A percentile compares a stretch with the other conserved stretches of the same genome.
phyloP scores from a whole-genome alignment of 2,797 vertebrate genomes.

The Trachops cirrhosus region DNA sequence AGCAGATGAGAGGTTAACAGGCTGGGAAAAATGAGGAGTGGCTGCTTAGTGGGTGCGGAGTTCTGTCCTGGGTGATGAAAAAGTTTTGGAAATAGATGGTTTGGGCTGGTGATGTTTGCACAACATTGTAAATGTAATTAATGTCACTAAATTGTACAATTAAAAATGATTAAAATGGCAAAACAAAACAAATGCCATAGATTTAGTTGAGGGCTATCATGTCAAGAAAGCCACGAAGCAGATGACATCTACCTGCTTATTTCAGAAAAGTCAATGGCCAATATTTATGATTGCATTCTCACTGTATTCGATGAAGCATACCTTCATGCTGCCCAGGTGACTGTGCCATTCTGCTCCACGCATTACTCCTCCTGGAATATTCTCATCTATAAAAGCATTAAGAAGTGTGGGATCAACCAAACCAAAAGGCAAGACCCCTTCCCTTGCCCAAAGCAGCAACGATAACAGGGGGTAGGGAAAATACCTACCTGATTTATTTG shows the following conservation, averaged over 20 bases:
- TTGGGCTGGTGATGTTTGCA: not conserved
- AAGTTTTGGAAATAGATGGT: not conserved
- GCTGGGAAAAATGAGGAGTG: not conserved
- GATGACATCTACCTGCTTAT: not conserved
- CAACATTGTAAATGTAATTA: not conserved
- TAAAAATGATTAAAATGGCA: slow-evolving; percentile 13
- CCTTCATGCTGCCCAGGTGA: slow-evolving; percentile 99
- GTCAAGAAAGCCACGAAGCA: slow-evolving; percentile 1
- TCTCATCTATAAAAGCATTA: slow-evolving; percentile 84
- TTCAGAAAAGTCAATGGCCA: not conserved
- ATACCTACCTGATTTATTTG: slow-evolving; percentile 87
- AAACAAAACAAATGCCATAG: not conserved
- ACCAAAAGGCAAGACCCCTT: not conserved
- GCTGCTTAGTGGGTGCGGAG: not conserved
- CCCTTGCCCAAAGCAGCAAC: not conserved
- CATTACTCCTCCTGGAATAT: slow-evolving; percentile 92
- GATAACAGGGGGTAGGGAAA: not conserved
- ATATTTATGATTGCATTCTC: not conserved
- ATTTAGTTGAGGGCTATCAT: not conserved
- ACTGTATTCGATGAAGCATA: slow-evolving; percentile 68
- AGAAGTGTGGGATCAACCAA: slow-evolving; percentile 21
- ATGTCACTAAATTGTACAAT: not conserved
- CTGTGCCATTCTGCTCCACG: slow-evolving; percentile 94
- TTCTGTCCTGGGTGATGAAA: not conserved
- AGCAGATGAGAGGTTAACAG: not conserved